Base-by-base conservation (phyloP, 2,888 invertebrate genomes). In the Amorpha juglandis region DNA sequence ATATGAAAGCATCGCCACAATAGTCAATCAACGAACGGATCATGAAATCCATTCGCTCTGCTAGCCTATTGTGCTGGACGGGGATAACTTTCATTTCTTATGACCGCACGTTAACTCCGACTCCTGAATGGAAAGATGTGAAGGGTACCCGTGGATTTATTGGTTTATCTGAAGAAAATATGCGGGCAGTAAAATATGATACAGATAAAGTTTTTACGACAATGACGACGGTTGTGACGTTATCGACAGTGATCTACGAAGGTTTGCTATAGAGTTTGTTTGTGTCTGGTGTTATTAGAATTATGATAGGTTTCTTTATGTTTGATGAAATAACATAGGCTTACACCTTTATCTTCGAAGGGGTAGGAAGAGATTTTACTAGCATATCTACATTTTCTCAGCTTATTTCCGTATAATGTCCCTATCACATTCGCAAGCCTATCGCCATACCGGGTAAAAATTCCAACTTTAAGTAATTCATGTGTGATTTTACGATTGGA, bases 151-250 rank as follows among this genome's bases (percentile, higher is more conserved):
- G 55, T 58, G 58, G 58, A 65, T 65, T 58, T 65, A 58, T 65
- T 35, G 64, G 48, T 58, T 64, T 65, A 55, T 47, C 53, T 53
- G 53, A 53, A 45, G 47, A 27, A 64, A 64, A 38, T 51, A 63
- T 64, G 53, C 52, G 52, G 52, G 21, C 45, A 64, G 45, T 64
- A 53, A 33, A 47, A 47, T 55, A 45, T 27, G 53, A 64, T 27
- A 55, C 21, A 55, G 55, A 55, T 64, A 55, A 58, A 58, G 58
- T 42, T 58, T 58, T 58, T 58, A 42, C n/a, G n/a, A 58, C 58
- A 42, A 53, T n/a, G 53, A 33, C 33, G 35, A 58, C 58, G 58
- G 68, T 62, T 38, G 48, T 62, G 58, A 58, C 42, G 16, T 58
- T 38, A 38, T 58, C 38, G 58, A 14, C 62, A 67, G 52, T 58